Evolutionary conservation across 2,888 invertebrate species (phyloP).

Genomic region (Siphonodentalium dalli): DNA sequence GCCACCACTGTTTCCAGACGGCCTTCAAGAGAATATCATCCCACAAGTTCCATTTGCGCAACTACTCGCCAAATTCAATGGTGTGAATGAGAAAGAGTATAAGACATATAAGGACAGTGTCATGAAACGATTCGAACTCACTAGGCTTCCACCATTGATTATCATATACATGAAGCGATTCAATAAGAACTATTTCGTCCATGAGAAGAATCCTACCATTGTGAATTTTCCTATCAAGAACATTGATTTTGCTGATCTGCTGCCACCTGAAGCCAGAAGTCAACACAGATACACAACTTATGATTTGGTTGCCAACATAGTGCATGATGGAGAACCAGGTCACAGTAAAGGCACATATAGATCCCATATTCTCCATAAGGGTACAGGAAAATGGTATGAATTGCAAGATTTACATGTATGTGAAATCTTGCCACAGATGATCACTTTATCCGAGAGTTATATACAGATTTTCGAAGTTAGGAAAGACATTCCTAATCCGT

Average conservation of each 20-base stretch:
- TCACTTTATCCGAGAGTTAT: conserved; percentile 97
- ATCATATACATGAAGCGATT: conserved; percentile 97
- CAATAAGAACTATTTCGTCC: conserved; percentile 97
- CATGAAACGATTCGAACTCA: conserved; percentile 95
- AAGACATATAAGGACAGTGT: conserved; percentile 99
- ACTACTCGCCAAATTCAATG: conserved; percentile 94
- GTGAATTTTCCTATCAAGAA: conserved; percentile 99
- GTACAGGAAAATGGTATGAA: conserved; percentile 86
- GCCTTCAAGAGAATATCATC: conserved; percentile 97
- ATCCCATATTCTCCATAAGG: conserved; percentile 88
- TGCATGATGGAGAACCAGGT: conserved; percentile 94
- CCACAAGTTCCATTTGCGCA: conserved; percentile 97
- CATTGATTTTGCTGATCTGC: conserved; percentile 94
- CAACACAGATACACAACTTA: conserved; percentile 78
- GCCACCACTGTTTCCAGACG: conserved; percentile 93
- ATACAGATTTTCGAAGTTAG: conserved; percentile 75
- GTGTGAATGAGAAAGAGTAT: conserved; percentile 93
- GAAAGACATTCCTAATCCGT: conserved; percentile 53
- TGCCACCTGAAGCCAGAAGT: conserved; percentile 78
- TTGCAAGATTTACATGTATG: conserved; percentile 96
- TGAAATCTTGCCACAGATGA: conserved; percentile 99
- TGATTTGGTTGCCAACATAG: conserved; percentile 97
- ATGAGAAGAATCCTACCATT: conserved; percentile 99
- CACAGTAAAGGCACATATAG: conserved; percentile 88
- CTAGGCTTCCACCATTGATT: conserved; percentile 88